Base-by-base conservation (phyloP, 1,140 invertebrate species). In the Zaprionus lachaisei region DNA sequence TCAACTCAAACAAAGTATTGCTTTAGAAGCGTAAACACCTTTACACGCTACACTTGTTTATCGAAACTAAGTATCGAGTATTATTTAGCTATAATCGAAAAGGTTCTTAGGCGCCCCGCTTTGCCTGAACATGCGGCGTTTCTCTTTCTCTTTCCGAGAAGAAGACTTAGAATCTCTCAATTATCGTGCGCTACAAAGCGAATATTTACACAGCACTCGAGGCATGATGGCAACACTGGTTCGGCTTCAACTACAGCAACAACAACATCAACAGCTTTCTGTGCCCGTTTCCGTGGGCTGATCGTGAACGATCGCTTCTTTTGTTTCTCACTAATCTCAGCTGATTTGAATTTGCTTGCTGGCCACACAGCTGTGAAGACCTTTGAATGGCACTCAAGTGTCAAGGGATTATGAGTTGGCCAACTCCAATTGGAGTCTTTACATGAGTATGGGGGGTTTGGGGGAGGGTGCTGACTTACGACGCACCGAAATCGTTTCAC, bases 161-260 rank as follows among this genome's bases (percentile, higher is more conserved):
- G 61, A 77, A 54, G 67, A 54, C 68, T 70, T 60, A 71, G 77
- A 75, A 81, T 79, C 77, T 75, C 79, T 81, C 79, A 81, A 81
- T 81, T 81, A 81, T 81, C 78, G 57, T 57, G 47, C 60, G 41
- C 81, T 73, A 55, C 77, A 54, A 9, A 72, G 72, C 66, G 84
- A 70, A 73, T 91, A 84, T 91, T 91, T 91, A 80, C 89, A 66
- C 55, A 91, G 75, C 89, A 91, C 89, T 91, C 73, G 31, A 89
- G 34, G 62, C 67, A 38, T 91, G 89, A 91, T 91, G 81, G 89
- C 74, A 77, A 73, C 75, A 80, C 62, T 60, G 63, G 63, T 37
- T 51, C 22, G 38, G 15, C 38, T n/a, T 15, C 34, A 26, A 41
- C 57, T 12, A 24, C 57, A 64, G 20, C 47, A 49, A 49, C 54